A percentile compares a stretch with the other conserved stretches of the same genome.
Evolutionary conservation across 2,888 invertebrate genomes (phyloP).

Genomic region (Tipula lateralis): DNA sequence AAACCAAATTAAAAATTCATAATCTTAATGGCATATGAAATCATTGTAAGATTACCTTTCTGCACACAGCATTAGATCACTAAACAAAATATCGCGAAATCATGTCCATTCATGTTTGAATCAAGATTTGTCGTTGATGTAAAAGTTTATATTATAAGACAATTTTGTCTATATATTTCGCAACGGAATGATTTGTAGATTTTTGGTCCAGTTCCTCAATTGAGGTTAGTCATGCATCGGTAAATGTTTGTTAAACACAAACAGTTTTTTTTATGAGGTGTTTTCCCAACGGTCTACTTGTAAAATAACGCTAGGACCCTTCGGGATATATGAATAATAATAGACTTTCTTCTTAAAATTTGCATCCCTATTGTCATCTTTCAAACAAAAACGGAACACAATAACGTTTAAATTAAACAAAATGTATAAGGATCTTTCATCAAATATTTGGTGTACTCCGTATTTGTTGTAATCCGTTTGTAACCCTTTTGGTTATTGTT

Average conservation of each 20-base stretch:
- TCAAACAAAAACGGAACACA: neutral
- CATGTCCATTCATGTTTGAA: neutral
- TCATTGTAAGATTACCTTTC: neutral
- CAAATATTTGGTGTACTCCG: neutral
- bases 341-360: neutral
- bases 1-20: neutral
- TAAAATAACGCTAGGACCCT: neutral
- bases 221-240: neutral
- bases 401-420: neutral
- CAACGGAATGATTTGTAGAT: neutral
- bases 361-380: slow-evolving; percentile 7
- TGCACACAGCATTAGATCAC: slow-evolving; percentile 13
- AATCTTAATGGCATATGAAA: neutral
- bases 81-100: neutral
- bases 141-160: neutral
- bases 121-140: neutral
- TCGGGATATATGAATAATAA: neutral
- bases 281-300: neutral
- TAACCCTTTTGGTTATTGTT: slow-evolving; percentile 19
- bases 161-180: neutral
- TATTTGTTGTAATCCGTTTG: slow-evolving; percentile 13
- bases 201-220: neutral
- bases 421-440: neutral
- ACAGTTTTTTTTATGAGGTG: neutral
- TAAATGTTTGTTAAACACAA: neutral